Evolutionary conservation across 2,113 vertebrate genomes (phyloP).

Genomic region (Sapayoa aenigma): DNA sequence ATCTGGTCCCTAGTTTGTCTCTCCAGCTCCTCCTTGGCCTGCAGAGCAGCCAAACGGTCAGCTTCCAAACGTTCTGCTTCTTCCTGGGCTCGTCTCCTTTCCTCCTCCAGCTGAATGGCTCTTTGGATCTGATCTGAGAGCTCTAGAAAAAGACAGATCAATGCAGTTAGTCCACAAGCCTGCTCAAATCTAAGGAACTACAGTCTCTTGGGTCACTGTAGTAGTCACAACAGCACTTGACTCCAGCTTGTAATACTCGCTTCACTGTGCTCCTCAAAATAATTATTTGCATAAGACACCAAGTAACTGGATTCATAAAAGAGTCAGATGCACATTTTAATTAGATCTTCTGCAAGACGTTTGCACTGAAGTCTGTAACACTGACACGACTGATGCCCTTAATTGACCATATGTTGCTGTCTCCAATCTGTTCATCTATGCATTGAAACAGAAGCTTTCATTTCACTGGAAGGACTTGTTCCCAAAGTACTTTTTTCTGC

Average conservation of each 20-base stretch:
- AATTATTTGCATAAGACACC: not conserved
- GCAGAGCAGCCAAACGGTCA: slow-evolving; percentile 88
- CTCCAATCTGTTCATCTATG: not conserved
- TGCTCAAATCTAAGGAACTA: not conserved
- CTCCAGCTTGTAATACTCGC: not conserved
- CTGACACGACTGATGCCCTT: not conserved
- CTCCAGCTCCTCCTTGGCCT: slow-evolving; percentile 94
- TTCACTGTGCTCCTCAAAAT: not conserved
- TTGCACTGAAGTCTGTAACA: not conserved
- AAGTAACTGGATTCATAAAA: not conserved
- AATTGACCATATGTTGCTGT: not conserved
- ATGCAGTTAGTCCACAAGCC: not conserved
- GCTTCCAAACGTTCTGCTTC: slow-evolving; percentile 91
- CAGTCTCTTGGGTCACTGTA: not conserved
- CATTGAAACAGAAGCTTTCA: not conserved
- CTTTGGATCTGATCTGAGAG: slow-evolving; percentile 91
- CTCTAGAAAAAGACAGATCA: slow-evolving; percentile 68
- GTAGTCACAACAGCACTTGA: not conserved
- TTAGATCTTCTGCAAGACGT: not conserved
- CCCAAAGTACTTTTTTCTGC: not conserved
- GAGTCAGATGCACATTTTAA: not conserved
- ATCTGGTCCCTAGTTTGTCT: slow-evolving; percentile 88
- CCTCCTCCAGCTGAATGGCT: slow-evolving; percentile 87
- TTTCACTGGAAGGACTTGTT: not conserved
- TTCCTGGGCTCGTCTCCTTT: slow-evolving; percentile 84